A percentile compares a stretch with the other conserved stretches of the same genome.
phyloP scores from a whole-genome alignment of 2,113 vertebrate genomes.

The Coracopsis vasa region DNA sequence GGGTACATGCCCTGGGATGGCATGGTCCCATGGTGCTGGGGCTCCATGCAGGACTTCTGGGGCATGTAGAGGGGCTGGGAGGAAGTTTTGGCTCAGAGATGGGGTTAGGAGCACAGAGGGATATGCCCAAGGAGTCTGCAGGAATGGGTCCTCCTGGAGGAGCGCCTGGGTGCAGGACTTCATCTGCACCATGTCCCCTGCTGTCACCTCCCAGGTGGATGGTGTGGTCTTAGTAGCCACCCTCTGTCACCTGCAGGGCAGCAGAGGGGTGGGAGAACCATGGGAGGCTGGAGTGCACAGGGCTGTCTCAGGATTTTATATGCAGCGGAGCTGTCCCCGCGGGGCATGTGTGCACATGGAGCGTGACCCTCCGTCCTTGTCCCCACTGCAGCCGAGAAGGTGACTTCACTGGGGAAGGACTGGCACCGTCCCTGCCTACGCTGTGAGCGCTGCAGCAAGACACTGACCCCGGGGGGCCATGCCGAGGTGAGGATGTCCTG shows the following conservation, averaged over 20 bases:
- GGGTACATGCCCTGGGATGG: accelerated
- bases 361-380: not conserved
- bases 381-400: slow-evolving; percentile 87
- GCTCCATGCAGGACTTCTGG: not conserved
- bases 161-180: not conserved
- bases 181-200: not conserved
- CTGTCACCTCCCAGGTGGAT: not conserved
- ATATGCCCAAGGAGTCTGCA: not conserved
- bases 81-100: not conserved
- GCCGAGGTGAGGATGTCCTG: slow-evolving; percentile 82
- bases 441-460: slow-evolving; percentile 95
- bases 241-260: not conserved
- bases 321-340: not conserved
- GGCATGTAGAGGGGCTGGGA: not conserved
- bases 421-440: slow-evolving; percentile 97
- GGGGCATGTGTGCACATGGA: not conserved
- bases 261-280: not conserved
- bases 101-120: not conserved
- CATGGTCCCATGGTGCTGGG: accelerated
- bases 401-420: slow-evolving; percentile 97
- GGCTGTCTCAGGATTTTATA: not conserved
- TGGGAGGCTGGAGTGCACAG: not conserved
- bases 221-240: not conserved
- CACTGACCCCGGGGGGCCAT: slow-evolving; percentile 89
- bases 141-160: not conserved